These are phyloP conservation scores for Campoplex nolae DNA, from an alignment of 2,888 invertebrate species.

Conservation along the genomic window DNA sequence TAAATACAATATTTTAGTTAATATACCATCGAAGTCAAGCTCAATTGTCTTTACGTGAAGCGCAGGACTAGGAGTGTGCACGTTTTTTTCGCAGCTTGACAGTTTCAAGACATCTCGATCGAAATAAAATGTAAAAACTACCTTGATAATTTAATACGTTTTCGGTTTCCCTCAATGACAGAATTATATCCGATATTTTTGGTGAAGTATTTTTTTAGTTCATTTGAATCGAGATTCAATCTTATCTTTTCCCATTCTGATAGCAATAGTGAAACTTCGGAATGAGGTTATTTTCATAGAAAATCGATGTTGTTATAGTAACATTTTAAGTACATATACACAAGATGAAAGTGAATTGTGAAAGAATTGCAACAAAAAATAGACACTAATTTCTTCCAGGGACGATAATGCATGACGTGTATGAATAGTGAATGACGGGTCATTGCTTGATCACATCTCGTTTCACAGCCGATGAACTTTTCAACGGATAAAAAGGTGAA, in stretches of 20 bases:
- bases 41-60: too few species aligned
- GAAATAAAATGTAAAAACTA: not conserved
- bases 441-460: conserved; percentile 33
- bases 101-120: too few species aligned
- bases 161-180: not conserved
- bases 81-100: too few species aligned
- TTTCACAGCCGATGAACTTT: conserved; percentile 49
- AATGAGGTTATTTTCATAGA: not conserved
- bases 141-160: too few species aligned
- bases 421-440: conserved; percentile 28
- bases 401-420: not conserved
- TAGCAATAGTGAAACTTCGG: not conserved
- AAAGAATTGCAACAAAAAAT: conserved; percentile 16
- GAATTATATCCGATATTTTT: not conserved
- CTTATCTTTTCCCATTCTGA: not conserved
- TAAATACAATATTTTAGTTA: not conserved
- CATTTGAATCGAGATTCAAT: not conserved
- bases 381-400: not conserved
- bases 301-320: not conserved
- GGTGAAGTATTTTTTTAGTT: not conserved
- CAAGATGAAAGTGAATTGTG: not conserved
- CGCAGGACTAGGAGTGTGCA: too few species aligned
- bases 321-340: not conserved
- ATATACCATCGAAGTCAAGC: too few species aligned
- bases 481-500: not conserved